Evolutionary conservation across 64 coral and sea anemone genomes (phyloP), one percentile per base, ranked within the genome.

Genomic region (Montipora efflorescens): DNA sequence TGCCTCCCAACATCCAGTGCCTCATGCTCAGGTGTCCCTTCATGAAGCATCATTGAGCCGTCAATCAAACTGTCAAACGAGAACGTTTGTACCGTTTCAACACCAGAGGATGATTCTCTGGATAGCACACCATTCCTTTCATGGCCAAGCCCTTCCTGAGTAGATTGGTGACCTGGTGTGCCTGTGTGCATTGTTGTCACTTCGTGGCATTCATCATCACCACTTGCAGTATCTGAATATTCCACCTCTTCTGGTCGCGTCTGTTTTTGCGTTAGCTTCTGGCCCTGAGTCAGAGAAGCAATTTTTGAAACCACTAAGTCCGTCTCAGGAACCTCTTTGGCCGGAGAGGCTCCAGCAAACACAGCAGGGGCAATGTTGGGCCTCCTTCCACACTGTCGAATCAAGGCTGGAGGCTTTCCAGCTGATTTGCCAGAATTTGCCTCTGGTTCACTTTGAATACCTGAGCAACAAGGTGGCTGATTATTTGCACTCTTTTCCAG

Each of bases 221-320:
- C 4, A 12, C 46, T 71, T 72, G 44, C 19, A 21, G 10, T 21
- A 7, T 2, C 7, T 12, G 19, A 48, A 21, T 2, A 21, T 59
- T 61, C 4, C 4, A 21, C 19, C 9, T 18, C 43, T 5, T 5
- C 59, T 21, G 28, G 20, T 7, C 9, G 57, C 4, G 53, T 43
- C 10, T 85, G 69, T 66, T 77, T 76, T 20, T 83, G 72, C 10
- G 3, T 15, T 15, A 7, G 4, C 61, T 86, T 86, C 7, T 70
- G 82, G 71, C 64, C 18, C n/a, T 86, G 82, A 3, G 64, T 86
- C 8, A 92, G 57, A 19, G 90, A 71, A 52, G 90, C 90, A 64
- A 92, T 92, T 86, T 92, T 92, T 55, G 90, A 84, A 36, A 71
- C 81, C 50, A 92, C 90, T 50, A 92, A 59, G 51, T 85, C 82